A percentile compares a stretch with the other conserved stretches of the same genome.
These are phyloP conservation scores for Lypha dubia DNA, from an alignment of 2,888 invertebrate species.

Conservation along the genomic window DNA sequence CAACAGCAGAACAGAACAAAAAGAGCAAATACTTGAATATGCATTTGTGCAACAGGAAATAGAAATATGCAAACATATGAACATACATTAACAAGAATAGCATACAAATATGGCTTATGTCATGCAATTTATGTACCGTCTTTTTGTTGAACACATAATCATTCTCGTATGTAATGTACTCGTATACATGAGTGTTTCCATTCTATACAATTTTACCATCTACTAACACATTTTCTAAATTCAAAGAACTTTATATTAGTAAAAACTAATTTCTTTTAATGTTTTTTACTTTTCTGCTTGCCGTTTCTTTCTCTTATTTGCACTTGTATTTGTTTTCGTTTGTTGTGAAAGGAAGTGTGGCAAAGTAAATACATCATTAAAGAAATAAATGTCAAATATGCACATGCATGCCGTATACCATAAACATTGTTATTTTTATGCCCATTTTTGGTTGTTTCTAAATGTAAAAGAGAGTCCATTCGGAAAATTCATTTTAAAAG, in stretches of 20 bases:
- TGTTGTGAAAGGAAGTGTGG: constrained; percentile 23
- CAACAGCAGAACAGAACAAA: constrained; percentile 7
- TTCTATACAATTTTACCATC: neutral
- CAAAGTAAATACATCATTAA: constrained; percentile 60
- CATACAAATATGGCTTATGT: neutral
- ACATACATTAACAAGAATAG: constrained; percentile 10
- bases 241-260: constrained; percentile 21
- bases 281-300: constrained; percentile 2
- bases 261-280: constrained; percentile 17
- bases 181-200: neutral
- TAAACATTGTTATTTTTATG: constrained; percentile 22
- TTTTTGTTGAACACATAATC: neutral
- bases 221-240: constrained; percentile 22
- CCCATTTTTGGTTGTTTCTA: neutral
- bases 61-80: constrained; percentile 40
- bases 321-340: neutral
- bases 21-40: constrained; percentile 42
- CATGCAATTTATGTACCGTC: constrained; percentile 5
- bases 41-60: constrained; percentile 61
- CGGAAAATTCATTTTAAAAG: neutral
- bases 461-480: neutral
- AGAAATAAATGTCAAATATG: constrained; percentile 61
- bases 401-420: constrained; percentile 29
- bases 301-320: neutral
- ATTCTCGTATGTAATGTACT: too few species aligned